Evolutionary conservation across 2,797 vertebrate species (phyloP).

Genomic region (Peromyscus nudipes): DNA sequence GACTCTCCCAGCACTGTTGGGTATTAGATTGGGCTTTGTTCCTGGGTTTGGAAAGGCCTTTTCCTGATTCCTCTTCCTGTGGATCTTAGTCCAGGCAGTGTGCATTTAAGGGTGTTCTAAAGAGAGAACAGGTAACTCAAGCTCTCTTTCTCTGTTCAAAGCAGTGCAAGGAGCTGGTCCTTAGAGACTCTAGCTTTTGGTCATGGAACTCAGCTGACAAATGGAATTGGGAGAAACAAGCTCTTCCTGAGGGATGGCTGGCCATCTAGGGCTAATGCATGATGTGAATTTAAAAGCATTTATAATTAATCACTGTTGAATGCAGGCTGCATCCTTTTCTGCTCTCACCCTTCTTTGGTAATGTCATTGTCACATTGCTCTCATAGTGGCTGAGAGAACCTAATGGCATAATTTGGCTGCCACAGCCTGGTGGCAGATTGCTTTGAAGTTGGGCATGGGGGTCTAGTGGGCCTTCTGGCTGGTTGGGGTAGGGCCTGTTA

Average conservation of each 20-base stretch:
- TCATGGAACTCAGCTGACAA: background rate
- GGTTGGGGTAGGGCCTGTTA: background rate
- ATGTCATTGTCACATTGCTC: background rate
- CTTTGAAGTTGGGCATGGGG: constrained; percentile 32
- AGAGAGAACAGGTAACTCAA: background rate
- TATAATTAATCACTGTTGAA: constrained; percentile 73
- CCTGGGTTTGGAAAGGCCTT: background rate
- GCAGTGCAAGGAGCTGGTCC: background rate
- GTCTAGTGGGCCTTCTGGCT: background rate
- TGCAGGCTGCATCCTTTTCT: background rate
- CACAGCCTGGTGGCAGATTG: background rate
- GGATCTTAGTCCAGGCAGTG: background rate
- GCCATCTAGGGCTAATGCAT: constrained; percentile 33
- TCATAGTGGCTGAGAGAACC: constrained; percentile 10
- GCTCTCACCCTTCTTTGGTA: background rate
- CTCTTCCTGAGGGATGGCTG: background rate
- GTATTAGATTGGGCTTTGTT: background rate
- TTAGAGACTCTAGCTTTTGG: background rate
- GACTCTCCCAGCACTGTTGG: constrained; percentile 39
- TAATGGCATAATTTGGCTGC: constrained; percentile 24
- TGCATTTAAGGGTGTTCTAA: background rate
- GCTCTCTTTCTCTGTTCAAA: background rate
- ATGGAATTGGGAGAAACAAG: constrained; percentile 8
- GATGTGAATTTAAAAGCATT: constrained; percentile 65
- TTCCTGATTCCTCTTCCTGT: background rate